phyloP scores from a whole-genome alignment of 2,888 invertebrate genomes.

The Orthosia cruda region DNA sequence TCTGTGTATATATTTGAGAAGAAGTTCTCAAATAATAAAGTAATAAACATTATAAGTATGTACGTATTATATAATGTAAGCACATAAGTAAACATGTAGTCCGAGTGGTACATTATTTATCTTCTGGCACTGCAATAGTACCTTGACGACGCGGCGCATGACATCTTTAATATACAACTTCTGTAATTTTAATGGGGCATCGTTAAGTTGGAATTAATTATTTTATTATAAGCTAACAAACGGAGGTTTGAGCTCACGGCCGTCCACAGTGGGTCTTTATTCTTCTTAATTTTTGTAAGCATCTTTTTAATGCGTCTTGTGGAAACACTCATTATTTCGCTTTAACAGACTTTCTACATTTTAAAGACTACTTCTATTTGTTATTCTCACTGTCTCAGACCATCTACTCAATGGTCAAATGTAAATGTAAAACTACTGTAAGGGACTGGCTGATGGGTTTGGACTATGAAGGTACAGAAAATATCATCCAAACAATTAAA shows the following conservation, averaged over 20 bases:
- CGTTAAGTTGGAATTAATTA: slow-evolving; percentile 77
- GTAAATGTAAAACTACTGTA: no score
- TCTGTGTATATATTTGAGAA: no score
- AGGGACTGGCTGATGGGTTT: no score
- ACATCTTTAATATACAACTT: slow-evolving; percentile 72
- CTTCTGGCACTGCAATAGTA: slow-evolving; percentile 66
- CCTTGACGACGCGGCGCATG: slow-evolving; percentile 71
- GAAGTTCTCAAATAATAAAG: slow-evolving; percentile 37
- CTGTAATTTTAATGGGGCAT: slow-evolving; percentile 73
- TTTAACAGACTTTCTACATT: slow-evolving; percentile 6
- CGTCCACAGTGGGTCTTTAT: slow-evolving; percentile 62
- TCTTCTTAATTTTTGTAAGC: slow-evolving; percentile 44
- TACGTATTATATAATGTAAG: slow-evolving; percentile 35
- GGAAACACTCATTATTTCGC: not conserved
- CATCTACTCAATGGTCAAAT: no score
- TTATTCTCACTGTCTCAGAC: not conserved
- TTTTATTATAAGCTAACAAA: slow-evolving; percentile 70
- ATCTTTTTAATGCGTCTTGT: slow-evolving; percentile 22
- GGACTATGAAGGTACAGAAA: no score
- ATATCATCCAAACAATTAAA: no score
- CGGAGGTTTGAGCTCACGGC: slow-evolving; percentile 75
- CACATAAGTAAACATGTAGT: slow-evolving; percentile 56
- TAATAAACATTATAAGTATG: slow-evolving; percentile 47
- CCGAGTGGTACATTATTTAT: slow-evolving; percentile 60
- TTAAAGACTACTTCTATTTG: slow-evolving; percentile 1